Conservation (phyloP, 2,113 vertebrate genomes). For the Neolamprologus caudopunctatus region DNA sequence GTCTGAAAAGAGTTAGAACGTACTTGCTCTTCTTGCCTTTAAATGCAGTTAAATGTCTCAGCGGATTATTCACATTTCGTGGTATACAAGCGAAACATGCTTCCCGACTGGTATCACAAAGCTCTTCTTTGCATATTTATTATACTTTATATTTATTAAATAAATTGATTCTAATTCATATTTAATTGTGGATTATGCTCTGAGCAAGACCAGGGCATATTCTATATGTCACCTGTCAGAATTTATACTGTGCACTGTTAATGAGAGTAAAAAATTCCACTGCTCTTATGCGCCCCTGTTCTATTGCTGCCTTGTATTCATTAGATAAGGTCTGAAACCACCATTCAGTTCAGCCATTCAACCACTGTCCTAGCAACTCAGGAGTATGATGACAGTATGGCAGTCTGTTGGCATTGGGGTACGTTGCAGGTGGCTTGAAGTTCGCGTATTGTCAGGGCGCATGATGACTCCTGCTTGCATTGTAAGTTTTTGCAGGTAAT, state of each 20-base stretch:
- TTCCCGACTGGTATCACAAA: background rate
- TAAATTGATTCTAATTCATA: background rate
- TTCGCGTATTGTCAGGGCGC: background rate
- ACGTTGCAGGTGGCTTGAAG: background rate
- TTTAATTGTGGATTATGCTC: background rate
- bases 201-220: background rate
- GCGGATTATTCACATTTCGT: background rate
- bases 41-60: background rate
- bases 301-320: background rate
- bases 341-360: background rate
- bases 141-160: background rate
- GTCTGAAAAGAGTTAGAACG: background rate
- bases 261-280: background rate
- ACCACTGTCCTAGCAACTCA: background rate
- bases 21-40: background rate
- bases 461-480: background rate
- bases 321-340: background rate
- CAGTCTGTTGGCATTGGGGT: background rate
- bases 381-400: background rate
- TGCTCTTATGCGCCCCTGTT: background rate
- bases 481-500: background rate
- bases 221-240: background rate
- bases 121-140: background rate
- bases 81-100: background rate
- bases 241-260: background rate